phyloP scores from a whole-genome alignment of 2,797 vertebrate genomes.

The Characodon lateralis region DNA sequence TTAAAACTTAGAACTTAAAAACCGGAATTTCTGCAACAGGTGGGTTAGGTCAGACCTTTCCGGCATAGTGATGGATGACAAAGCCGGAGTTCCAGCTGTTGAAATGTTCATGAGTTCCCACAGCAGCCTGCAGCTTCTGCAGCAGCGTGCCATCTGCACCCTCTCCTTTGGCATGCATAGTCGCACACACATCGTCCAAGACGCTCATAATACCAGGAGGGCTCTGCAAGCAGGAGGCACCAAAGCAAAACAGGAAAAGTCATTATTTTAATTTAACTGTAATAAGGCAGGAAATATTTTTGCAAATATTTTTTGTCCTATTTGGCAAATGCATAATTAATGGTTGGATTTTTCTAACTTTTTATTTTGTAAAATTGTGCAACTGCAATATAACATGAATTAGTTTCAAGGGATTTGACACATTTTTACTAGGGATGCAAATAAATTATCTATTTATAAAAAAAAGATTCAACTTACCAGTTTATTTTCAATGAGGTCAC shows the following conservation, averaged over 20 bases:
- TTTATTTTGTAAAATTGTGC: not conserved
- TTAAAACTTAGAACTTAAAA: not conserved
- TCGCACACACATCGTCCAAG: constrained; percentile 95
- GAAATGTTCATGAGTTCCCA: constrained; percentile 94
- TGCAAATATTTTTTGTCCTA: too few relatives aligned
- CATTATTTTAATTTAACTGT: not conserved
- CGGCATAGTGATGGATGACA: constrained; percentile 94
- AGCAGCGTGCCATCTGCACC: constrained; percentile 91
- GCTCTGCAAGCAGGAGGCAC: constrained; percentile 75
- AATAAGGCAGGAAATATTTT: too few relatives aligned
- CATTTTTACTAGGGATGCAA: not conserved
- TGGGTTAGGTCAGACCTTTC: constrained; percentile 82
- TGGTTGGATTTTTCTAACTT: not conserved
- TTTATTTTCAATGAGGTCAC: constrained; percentile 98
- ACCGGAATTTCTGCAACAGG: not conserved
- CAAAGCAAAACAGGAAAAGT: not conserved
- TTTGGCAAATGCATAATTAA: not conserved
- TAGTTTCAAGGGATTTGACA: not conserved
- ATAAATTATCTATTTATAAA: not conserved
- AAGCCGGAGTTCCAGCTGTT: constrained; percentile 95
- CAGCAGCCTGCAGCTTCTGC: constrained; percentile 92
- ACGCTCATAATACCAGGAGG: constrained; percentile 96
- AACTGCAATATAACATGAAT: not conserved
- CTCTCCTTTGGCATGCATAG: constrained; percentile 93
- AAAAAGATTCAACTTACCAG: constrained; percentile 80